Base-by-base conservation (phyloP, 2,888 invertebrate species). In the Torymus auratus region DNA sequence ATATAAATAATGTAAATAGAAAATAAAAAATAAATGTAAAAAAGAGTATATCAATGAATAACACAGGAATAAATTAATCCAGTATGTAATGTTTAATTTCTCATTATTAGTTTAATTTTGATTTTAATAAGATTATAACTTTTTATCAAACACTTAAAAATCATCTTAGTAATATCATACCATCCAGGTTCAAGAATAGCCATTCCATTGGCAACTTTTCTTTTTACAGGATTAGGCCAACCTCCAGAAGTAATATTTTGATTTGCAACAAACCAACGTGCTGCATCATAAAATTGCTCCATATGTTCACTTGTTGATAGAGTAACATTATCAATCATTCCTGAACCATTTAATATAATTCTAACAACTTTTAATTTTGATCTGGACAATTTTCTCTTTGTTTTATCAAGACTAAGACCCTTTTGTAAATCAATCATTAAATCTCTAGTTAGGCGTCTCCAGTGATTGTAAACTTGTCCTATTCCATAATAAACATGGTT, bases 371-470 rank as follows among this genome's bases (percentile, higher is more conserved):
- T 95, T 83, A 95, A 93, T 88, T 95, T 95, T 70, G 94, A 94
- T 84, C 94, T 92, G 0, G 94, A 94, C 12, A 95, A 92, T 90
- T 95, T 94, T 81, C 93, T 92, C 88, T 94, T 95, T n/a, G 93
- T 94, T 87, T 94, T 93, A 85, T 94, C 94, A 85, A 93, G 91
- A 86, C 92, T 93, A 88, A 97, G 93, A 74, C 98, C 98, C 91
- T 99, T 99, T 89, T 97, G 96, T 86, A 98, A 93, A 91, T 99
- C 99, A 75, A 97, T 94, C 82, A 96, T 94, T 60, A 99, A 93
- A 89, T 99, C 98, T 62, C 99, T 93, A 0, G 97, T 97, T 50
- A 98, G 91, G 83, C 94, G 94, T 83, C 94, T 94, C 97, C 97
- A 97, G 72, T 90, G 91, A 85, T 93, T 92, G 85, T 92, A 92